These are phyloP conservation scores for Torymus auratus DNA, from an alignment of 2,888 invertebrate species.

Conservation along the genomic window DNA sequence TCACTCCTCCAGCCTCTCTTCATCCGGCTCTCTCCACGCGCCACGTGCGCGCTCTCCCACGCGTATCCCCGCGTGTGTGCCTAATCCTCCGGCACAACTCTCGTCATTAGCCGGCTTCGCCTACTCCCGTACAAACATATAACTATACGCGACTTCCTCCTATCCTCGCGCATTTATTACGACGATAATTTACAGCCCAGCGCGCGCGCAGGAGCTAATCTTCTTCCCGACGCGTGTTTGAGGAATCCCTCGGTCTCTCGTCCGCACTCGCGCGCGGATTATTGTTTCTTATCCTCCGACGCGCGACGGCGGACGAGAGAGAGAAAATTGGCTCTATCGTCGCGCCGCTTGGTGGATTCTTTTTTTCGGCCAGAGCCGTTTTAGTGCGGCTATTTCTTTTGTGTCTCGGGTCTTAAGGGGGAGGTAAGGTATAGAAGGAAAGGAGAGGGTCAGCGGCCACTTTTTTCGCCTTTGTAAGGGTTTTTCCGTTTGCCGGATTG, in stretches of 20 bases:
- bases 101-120: not conserved
- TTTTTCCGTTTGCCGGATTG: not conserved
- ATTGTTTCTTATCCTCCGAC: slow-evolving; percentile 45
- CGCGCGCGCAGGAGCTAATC: too few species aligned
- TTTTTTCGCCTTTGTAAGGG: not conserved
- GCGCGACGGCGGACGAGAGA: slow-evolving; percentile 12
- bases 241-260: too few species aligned
- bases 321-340: slow-evolving; percentile 37
- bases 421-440: too few species aligned
- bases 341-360: too few species aligned
- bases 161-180: too few species aligned
- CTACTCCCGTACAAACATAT: too few species aligned
- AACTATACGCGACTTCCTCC: too few species aligned
- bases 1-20: not conserved
- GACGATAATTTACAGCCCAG: too few species aligned
- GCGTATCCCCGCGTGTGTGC: not conserved
- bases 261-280: slow-evolving; percentile 33
- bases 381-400: too few species aligned
- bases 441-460: not conserved
- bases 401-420: too few species aligned
- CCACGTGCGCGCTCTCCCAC: not conserved
- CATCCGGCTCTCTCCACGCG: not conserved
- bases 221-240: too few species aligned
- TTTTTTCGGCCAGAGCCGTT: too few species aligned
- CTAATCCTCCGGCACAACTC: not conserved